Evolutionary conservation across 2,888 invertebrate species (phyloP), one percentile per base, ranked within the genome.

Genomic region (Netelia melanura): DNA sequence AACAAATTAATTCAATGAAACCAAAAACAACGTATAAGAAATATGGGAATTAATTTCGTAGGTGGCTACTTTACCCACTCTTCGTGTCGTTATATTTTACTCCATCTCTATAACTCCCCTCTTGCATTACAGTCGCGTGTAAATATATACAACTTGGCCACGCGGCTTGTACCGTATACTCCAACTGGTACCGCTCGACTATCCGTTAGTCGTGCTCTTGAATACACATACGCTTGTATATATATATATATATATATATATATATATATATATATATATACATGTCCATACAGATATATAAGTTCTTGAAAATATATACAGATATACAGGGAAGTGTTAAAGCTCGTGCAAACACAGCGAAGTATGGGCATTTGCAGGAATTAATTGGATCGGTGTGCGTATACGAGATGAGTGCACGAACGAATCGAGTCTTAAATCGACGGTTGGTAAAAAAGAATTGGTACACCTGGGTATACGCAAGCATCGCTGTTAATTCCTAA

Each of bases 141-240:
- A 23, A 9, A 30, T 61, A 17, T 62, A 62, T 58, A 65, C 65
- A 23, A 52, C 11, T 48, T 68, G 9, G 52, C 25, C 43, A 14
- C 70, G 52, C 79, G 67, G 48, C 52, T 77, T 77, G 77, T 82
- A 82, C 82, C 82, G 82, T 82, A 82, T 61, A 77, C 58, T 61
- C 64, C 71, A 77, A 82, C 77, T 72, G 77, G 82, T 82, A 82
- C 82, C 82, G 82, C 82, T 82, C 77, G 82, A 82, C 82, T 77
- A 77, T 77, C 82, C 82, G 82, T 82, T 82, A 82, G 82, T 77
- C 71, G 65, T 48, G 58, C 62, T 77, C 77, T 43, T 71, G 38
- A 71, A 44, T 21, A 72, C 65, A 76, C 30, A 48, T 23, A 58
- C 61, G 43, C 54, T 44, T 56, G 38, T 38, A 38, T 38, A 30